Evolutionary conservation across 2,797 vertebrate species (phyloP).

Genomic region (Sebastes goodei): DNA sequence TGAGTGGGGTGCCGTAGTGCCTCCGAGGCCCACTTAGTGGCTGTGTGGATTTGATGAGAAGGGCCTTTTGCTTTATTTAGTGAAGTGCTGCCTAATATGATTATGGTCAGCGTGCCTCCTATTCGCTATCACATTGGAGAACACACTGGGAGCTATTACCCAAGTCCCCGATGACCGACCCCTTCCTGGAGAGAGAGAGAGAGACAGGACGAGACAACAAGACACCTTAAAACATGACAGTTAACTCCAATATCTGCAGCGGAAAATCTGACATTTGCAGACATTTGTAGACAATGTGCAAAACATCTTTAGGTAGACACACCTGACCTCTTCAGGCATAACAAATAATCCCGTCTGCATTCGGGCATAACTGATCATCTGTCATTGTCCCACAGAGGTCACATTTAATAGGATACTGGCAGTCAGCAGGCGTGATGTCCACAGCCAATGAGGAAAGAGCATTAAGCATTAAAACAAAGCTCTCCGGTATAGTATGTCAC

Average conservation of each 20-base stretch:
- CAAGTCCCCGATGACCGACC: constrained; percentile 62
- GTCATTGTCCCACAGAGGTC: constrained; percentile 65
- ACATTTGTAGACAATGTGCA: background rate
- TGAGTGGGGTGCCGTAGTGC: constrained; percentile 35
- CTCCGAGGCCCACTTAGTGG: constrained; percentile 73
- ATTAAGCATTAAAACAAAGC: constrained; percentile 33
- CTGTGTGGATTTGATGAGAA: constrained; percentile 79
- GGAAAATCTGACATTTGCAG: background rate
- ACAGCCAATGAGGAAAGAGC: constrained; percentile 22
- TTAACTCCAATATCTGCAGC: background rate
- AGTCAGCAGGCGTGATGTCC: constrained; percentile 38
- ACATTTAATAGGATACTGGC: constrained; percentile 53
- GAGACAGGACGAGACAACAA: background rate
- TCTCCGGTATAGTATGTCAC: background rate
- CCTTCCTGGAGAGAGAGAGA: constrained; percentile 26
- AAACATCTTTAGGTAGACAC: background rate
- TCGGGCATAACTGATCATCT: constrained; percentile 48
- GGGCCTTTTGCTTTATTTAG: constrained; percentile 81
- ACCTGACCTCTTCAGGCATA: constrained; percentile 6
- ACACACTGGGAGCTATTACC: constrained; percentile 68
- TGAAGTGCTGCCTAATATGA: constrained; percentile 85
- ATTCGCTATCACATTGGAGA: constrained; percentile 46
- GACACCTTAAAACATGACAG: background rate
- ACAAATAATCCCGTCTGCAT: constrained; percentile 19
- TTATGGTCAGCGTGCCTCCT: constrained; percentile 74